phyloP scores from a whole-genome alignment of 1,140 invertebrate species.

The Aricia agestis region DNA sequence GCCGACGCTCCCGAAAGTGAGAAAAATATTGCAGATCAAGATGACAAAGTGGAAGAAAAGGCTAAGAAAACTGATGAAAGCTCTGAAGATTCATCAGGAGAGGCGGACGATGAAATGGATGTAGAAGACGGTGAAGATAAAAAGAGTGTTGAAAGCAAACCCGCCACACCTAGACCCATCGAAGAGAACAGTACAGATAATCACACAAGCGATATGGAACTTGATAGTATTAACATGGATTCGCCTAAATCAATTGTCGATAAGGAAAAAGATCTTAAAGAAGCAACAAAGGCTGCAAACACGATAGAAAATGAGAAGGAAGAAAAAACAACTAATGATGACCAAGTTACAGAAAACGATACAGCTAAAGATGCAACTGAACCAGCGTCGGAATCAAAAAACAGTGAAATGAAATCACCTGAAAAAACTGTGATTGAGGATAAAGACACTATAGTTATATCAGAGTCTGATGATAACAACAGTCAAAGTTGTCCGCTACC shows the following conservation, averaged over 20 bases:
- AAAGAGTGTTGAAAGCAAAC: constrained; percentile 50
- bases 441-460: constrained; percentile 73
- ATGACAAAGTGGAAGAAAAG: constrained; percentile 68
- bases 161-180: constrained; percentile 48
- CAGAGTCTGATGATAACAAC: constrained; percentile 73
- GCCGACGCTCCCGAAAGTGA: background rate
- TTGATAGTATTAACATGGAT: constrained; percentile 70
- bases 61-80: constrained; percentile 74
- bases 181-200: constrained; percentile 63
- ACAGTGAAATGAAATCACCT: constrained; percentile 52
- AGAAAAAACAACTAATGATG: constrained; percentile 35
- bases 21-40: constrained; percentile 36
- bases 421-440: constrained; percentile 51
- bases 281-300: constrained; percentile 42
- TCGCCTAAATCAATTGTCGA: constrained; percentile 67
- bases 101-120: constrained; percentile 80
- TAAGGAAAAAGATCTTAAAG: constrained; percentile 62
- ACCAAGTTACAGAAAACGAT: constrained; percentile 35
- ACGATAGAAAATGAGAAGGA: constrained; percentile 35
- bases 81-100: constrained; percentile 78
- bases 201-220: constrained; percentile 70
- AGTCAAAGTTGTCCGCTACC: constrained; percentile 68
- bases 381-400: constrained; percentile 37
- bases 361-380: constrained; percentile 30
- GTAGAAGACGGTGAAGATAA: constrained; percentile 75